Conservation (phyloP, 2,113 vertebrate genomes). For the Apteryx mantelli region DNA sequence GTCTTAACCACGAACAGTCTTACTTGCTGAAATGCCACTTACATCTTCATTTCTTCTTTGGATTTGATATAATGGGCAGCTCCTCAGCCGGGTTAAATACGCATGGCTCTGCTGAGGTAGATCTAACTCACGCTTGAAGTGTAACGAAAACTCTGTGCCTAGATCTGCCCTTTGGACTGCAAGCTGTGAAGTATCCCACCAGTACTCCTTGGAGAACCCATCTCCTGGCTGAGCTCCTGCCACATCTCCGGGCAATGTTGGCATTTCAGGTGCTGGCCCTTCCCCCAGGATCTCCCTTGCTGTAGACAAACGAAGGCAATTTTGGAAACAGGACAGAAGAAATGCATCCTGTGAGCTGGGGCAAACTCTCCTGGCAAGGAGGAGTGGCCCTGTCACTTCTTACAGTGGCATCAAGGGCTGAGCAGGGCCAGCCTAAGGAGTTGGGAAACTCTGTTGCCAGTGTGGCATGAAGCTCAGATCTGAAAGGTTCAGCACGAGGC, state of each 20-base stretch:
- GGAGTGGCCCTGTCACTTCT: no score
- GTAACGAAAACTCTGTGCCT: accelerated
- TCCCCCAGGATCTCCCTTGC: no score
- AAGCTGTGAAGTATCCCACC: neutral
- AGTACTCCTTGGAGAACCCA: accelerated
- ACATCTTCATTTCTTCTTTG: accelerated
- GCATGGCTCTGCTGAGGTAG: neutral
- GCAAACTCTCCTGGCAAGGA: no score
- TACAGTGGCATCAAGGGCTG: no score
- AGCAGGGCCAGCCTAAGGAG: no score
- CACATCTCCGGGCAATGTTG: neutral
- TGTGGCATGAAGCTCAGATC: no score
- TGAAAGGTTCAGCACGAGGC: no score
- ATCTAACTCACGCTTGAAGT: neutral
- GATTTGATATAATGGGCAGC: neutral
- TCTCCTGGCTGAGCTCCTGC: neutral
- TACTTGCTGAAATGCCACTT: neutral
- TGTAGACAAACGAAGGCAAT: neutral
- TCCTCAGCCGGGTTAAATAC: accelerated
- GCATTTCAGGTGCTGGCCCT: no score
- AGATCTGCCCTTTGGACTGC: neutral
- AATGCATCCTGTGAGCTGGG: neutral
- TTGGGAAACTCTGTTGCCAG: no score
- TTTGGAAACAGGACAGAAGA: neutral
- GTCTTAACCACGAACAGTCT: neutral